Base-by-base conservation (phyloP, 1,140 invertebrate species). In the Tribolium castaneum region DNA sequence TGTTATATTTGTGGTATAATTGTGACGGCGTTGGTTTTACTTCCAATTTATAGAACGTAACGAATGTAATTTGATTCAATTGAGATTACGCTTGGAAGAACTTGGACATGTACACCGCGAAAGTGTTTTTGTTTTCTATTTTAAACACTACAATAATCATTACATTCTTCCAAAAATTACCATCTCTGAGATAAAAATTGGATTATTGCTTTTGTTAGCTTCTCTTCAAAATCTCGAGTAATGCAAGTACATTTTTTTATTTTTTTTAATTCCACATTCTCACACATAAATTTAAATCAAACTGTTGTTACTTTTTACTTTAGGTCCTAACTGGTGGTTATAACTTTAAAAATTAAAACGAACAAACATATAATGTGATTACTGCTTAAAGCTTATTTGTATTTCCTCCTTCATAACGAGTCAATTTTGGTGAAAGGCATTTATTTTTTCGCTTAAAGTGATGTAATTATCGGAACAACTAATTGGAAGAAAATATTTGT, bases 31-130 rank as follows among this genome's bases (percentile, higher is more conserved):
- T 66, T 39, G 59, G 59, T 66, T 66, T 66, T 72, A 72, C 30
- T 72, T 50, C 16, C 49, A 54, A 73, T 73, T 73, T 73, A 73
- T 73, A 73, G 71, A 73, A 73, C 71, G 71, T 73, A 73, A 73
- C 71, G 71, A 35, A 52, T 52, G 71, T 73, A 73, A 73, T 73
- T 35, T 73, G 71, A 73, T 54, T 73, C 71, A 54, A 73, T 25
- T 34, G 34, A 52, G 71, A 73, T 73, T 73, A 73, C 49, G 71
- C 71, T 73, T 73, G 49, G 16, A 54, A 34, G 71, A 54, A 13
- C 52, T 34, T 73, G 50, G 19, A 66, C 30, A 66, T 72, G 49
- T 73, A 52, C 34, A 73, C 12, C 25, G 71, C 49, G 71, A 73
- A 73, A 73, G 71, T 73, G 49, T 52, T 73, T 73, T 52, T 66